phyloP scores from a whole-genome alignment of 2,888 invertebrate genomes.

The Ectemnius continuus region DNA sequence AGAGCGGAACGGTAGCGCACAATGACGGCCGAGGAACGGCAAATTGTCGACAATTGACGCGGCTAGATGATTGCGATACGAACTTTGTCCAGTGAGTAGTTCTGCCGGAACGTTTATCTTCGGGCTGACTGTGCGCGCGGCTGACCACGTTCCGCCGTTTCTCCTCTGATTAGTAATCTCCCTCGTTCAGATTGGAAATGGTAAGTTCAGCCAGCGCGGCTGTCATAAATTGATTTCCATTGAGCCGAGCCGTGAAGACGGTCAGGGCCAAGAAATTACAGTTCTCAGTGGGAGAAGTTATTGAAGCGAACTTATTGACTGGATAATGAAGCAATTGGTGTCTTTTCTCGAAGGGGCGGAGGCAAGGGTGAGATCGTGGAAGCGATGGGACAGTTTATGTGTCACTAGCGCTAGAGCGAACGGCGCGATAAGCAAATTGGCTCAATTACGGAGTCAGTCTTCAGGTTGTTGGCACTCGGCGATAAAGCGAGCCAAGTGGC shows the following conservation, averaged over 20 bases:
- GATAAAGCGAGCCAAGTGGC: neutral
- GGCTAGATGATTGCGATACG: conserved; percentile 59
- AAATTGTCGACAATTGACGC: conserved; percentile 63
- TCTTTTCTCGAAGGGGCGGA: too few species aligned
- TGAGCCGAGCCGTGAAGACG: too few species aligned
- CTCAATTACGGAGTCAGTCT: neutral
- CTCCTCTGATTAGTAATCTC: conserved; percentile 9
- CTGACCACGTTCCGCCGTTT: conserved; percentile 18
- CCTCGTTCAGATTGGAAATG: neutral
- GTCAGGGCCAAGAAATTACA: too few species aligned
- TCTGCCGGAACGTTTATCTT: conserved; percentile 17
- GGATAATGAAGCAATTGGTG: too few species aligned
- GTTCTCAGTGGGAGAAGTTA: too few species aligned
- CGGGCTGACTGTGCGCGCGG: neutral
- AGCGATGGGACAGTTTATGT: neutral
- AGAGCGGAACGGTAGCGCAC: conserved; percentile 13
- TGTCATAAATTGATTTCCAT: neutral
- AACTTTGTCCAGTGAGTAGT: conserved; percentile 54
- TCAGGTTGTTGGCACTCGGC: too few species aligned
- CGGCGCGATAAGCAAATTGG: conserved; percentile 1
- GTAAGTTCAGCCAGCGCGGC: neutral
- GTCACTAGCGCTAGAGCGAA: conserved; percentile 1
- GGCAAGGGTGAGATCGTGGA: too few species aligned
- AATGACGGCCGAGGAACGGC: conserved; percentile 53
- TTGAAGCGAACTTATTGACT: too few species aligned